phyloP scores from a whole-genome alignment of 2,113 vertebrate species.

The Holacanthus passer region DNA sequence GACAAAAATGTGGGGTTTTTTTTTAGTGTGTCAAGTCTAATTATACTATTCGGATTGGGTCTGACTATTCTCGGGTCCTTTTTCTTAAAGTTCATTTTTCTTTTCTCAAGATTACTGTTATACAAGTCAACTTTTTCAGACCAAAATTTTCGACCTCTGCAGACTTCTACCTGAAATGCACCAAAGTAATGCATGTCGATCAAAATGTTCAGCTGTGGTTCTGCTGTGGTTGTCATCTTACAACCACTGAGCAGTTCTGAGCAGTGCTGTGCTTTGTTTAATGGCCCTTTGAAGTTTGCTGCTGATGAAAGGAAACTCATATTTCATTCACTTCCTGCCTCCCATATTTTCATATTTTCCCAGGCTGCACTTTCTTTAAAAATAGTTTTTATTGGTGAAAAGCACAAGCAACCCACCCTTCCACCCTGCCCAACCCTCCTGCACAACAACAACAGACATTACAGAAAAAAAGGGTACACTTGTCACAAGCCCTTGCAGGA shows the following conservation, averaged over 20 bases:
- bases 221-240: neutral
- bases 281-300: slow-evolving; percentile 23
- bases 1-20: neutral
- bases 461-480: too few species aligned
- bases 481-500: slow-evolving; percentile 19
- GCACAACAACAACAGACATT: too few species aligned
- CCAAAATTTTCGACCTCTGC: neutral
- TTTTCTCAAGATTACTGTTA: neutral
- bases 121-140: neutral
- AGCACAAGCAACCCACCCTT: too few species aligned
- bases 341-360: slow-evolving; percentile 40
- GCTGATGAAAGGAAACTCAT: slow-evolving; percentile 20
- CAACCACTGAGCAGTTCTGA: neutral
- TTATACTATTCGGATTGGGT: neutral
- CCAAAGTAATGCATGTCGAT: neutral
- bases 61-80: neutral
- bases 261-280: slow-evolving; percentile 9
- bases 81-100: neutral
- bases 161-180: neutral
- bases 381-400: too few species aligned
- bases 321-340: slow-evolving; percentile 50
- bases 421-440: too few species aligned
- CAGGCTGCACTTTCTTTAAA: slow-evolving; percentile 17
- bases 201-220: too few species aligned
- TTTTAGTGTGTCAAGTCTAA: neutral